Evolutionary conservation across 1,140 invertebrate species (phyloP), one percentile per base, ranked within the genome.

Genomic region (Hydropsyche tenuis): DNA sequence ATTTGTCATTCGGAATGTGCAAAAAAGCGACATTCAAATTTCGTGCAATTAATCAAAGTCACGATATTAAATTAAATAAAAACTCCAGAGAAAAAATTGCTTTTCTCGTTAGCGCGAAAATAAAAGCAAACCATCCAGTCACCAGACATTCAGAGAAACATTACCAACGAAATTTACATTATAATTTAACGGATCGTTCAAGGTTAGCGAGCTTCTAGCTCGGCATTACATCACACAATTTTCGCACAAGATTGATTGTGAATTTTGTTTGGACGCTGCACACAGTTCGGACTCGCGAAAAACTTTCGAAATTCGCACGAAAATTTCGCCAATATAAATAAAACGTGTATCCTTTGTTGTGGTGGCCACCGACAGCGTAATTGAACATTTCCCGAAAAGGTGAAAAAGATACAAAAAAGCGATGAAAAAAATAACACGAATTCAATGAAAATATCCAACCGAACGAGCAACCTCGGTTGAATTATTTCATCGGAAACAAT

Each of bases 221-320:
- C 14, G n/a, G 20, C 6, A 1, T 45, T 51, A 51, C 23, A 27
- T 37, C n/a, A 70, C n/a, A n/a, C 68, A 18, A 16, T 37, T 70
- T 70, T 60, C 68, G 22, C 25, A 42, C 11, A 70, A 70, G 68
- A 68, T 68, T 46, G 45, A 68, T 46, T 68, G 63, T 65, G 42
- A 65, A 42, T 30, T 43, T 65, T 46, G 14, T 43, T 22, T 14
- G n/a, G n/a, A n/a, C n/a, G n/a, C 18, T 60, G 7, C 11, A 60
- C 18, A 6, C 14, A 6, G 4, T 27, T 23, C 53, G 11, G 14
- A 51, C 14, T 5, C 14, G 46, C 14, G 18, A 14, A 9, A 37
- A 37, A 37, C 30, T 37, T 37, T 37, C 30, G 30, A 37, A 9
- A 4, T 37, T 37, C 30, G 3, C 30, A 51, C 3, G 46, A 16